Evolutionary conservation across 2,797 vertebrate species (phyloP), one percentile per base, ranked within the genome.

Genomic region (Sternarchorhynchus goeldii): DNA sequence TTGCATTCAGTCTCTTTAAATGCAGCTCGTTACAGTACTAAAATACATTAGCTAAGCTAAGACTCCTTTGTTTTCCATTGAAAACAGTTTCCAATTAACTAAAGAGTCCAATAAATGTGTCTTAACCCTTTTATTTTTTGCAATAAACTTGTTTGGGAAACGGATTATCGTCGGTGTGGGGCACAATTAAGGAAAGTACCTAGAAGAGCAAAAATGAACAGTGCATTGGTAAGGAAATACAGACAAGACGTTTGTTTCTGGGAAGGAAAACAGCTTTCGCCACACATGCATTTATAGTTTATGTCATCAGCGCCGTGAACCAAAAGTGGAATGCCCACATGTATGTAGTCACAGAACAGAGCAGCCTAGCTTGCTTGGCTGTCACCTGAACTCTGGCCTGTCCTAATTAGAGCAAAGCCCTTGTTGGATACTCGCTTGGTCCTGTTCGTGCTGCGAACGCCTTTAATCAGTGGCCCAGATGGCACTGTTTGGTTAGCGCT

Each of bases 391-490:
- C 66, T n/a, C 16, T 69, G 45, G 21, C 16, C n/a, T 10, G 31
- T 21, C 8, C 72, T 53, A 45, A 63, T 65, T 76, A 36, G 10
- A 39, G 32, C 55, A 41, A 76, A 76, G 17, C 77, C 53, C 17
- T 65, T n/a, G 62, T 25, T 60, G 56, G 57, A 69, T 36, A 10
- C 20, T 50, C 62, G 5, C 12, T 36, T 66, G 45, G 45, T 50
- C 12, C 45, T 50, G 45, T 12, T 50, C 45, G 3, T 14, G 45
- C 59, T 29, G 29, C 50, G 25, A 74, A 36, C 21, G 62, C 29
- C 41, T 74, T 21, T 79, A 68, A 79, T 36, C 73, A 57, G 36
- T 66, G 41, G 64, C 71, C 59, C 77, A 79, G 77, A 79, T 79
- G 77, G 77, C 20, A 4, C 55, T 10, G 21, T 68, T 68, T 74